Evolutionary conservation across 2,113 vertebrate species (phyloP), one percentile per base, ranked within the genome.

Genomic region (Mus musculus): DNA sequence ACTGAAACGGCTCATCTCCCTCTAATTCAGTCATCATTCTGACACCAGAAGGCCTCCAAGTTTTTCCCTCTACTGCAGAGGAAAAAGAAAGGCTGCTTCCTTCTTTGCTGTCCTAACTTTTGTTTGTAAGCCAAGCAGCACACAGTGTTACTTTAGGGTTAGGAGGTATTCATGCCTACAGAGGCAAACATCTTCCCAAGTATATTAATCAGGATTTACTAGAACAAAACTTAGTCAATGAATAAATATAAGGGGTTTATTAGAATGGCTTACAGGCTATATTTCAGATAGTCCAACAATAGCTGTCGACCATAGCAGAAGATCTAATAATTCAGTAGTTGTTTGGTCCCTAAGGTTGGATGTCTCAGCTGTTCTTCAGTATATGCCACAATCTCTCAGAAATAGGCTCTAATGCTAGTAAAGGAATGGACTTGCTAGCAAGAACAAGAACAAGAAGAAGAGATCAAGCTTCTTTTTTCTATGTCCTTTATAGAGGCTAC

Each of bases 11-110:
- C 85, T 98, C 97, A 89, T 94, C 89, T 94, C 9, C 89, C 80
- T 97, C 97, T 96, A 94, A 98, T 98, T 97, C 90, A 98, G 69
- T 96, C 91, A 97, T 92, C 96, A 95, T 89, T 88, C 67, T 97
- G 95, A 95, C 94, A 97, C 91, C 54, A 94, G 94, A 95, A 82
- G 49, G 92, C 77, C 73, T 92, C 88, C 39, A 63, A 97, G 93
- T 72, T 72, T 16, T 28, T 17, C 88, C 54, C 59, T 93, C 80
- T 93, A 91, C 92, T 85, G 59, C 36, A 54, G 46, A 96, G 72
- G 11, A 90, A 54, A 65, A 96, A 56, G 9, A 88, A 52, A 85
- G 95, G 1, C 77, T 97, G 89, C 46, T 19, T 95, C 71, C 28
- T 46, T 26, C 75, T 97, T 94, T 30, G 33, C 63, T 72, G 46